Evolutionary conservation across 2,113 vertebrate species (phyloP).

Genomic region (Myodes glareolus): DNA sequence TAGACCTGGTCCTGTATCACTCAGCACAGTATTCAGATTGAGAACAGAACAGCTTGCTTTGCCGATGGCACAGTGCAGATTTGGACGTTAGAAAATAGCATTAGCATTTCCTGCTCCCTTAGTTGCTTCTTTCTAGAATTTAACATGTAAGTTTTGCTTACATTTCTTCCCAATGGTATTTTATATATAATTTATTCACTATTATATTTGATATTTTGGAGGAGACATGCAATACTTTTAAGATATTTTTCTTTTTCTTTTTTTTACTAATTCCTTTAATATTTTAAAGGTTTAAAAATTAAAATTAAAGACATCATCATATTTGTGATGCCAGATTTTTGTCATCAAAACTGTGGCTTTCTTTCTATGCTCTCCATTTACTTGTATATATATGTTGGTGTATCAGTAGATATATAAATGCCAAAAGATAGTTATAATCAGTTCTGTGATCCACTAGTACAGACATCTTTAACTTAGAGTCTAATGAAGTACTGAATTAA

Average conservation of each 20-base stretch:
- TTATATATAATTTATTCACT: background rate
- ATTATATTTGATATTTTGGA: background rate
- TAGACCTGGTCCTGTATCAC: background rate
- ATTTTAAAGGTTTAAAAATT: background rate
- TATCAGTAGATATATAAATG: background rate
- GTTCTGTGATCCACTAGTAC: background rate
- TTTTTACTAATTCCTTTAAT: background rate
- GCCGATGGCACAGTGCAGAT: background rate
- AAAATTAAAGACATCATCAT: background rate
- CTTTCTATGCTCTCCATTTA: background rate
- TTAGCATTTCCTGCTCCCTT: background rate
- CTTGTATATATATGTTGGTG: background rate
- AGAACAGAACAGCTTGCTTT: background rate
- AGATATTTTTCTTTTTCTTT: background rate
- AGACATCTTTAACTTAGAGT: background rate
- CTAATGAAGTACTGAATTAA: background rate
- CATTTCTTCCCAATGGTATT: background rate
- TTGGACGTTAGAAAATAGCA: background rate
- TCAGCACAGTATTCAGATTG: background rate
- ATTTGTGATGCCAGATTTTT: background rate
- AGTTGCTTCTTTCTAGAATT: constrained; percentile 28
- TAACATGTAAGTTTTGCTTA: background rate
- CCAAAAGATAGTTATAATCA: background rate
- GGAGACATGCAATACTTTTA: background rate
- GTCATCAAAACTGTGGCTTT: background rate